A percentile compares a stretch with the other conserved stretches of the same genome.
Conservation (phyloP, 2,888 invertebrate genomes). For the Theretra japonica region DNA sequence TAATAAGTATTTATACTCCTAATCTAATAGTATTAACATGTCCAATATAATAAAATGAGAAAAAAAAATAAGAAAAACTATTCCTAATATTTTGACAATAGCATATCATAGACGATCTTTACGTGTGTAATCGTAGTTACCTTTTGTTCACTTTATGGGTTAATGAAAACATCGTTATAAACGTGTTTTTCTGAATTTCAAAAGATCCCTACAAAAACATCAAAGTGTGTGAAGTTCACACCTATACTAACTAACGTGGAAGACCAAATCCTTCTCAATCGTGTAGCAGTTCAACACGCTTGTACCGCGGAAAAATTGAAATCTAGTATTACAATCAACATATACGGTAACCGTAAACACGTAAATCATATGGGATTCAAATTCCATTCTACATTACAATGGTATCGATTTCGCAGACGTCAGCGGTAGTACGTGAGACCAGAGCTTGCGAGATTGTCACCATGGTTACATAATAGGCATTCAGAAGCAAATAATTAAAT, state of each 20-base stretch:
- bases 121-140: no score
- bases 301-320: neutral
- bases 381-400: neutral
- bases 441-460: neutral
- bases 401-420: neutral
- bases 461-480: constrained; percentile 3
- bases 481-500: neutral
- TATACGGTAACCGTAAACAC: neutral
- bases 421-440: neutral
- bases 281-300: no score
- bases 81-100: no score
- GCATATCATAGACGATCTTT: no score
- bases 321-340: neutral
- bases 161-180: no score
- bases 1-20: no score
- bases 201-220: neutral
- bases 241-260: neutral
- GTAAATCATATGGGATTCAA: neutral
- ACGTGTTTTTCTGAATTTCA: no score
- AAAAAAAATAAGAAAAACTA: no score
- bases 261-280: neutral
- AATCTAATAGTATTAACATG: no score
- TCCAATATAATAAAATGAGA: no score
- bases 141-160: no score
- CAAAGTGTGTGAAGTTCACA: neutral